Evolutionary conservation across 2,113 vertebrate genomes (phyloP).

Genomic region (Gopherus evgoodei): DNA sequence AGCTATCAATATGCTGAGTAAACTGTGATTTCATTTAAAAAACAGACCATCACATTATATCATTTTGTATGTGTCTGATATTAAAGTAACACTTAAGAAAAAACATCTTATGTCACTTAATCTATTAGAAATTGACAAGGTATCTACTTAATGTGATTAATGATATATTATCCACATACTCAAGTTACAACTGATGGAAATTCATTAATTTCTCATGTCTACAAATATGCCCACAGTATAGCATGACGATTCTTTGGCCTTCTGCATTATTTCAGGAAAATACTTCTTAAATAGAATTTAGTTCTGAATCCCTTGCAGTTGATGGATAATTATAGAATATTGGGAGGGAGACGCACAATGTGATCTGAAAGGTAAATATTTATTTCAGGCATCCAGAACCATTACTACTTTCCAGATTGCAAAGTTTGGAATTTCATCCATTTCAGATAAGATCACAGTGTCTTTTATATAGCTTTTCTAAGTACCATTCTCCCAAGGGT

Average conservation of each 20-base stretch:
- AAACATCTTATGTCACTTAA: neutral
- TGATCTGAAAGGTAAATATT: neutral
- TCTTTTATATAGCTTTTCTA: neutral
- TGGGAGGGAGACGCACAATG: neutral
- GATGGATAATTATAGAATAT: neutral
- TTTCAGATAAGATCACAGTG: neutral
- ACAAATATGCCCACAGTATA: neutral
- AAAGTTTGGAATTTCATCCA: neutral
- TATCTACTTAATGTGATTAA: neutral
- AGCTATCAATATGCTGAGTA: neutral
- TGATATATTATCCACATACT: neutral
- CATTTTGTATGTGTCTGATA: neutral
- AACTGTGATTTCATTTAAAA: neutral
- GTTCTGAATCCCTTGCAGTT: neutral
- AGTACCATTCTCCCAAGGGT: neutral
- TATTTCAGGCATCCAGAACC: neutral
- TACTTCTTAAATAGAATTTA: neutral
- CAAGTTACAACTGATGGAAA: neutral
- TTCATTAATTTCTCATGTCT: neutral
- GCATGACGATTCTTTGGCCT: neutral
- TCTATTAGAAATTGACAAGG: neutral
- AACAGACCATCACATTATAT: accelerated
- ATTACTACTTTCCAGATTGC: neutral
- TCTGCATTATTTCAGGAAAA: neutral
- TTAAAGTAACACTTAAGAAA: neutral